Percentiles rank a stretch among this genome's conserved stretches.
Evolutionary conservation across 2,888 invertebrate genomes (phyloP).

Genomic region (Ophion ventricosus): DNA sequence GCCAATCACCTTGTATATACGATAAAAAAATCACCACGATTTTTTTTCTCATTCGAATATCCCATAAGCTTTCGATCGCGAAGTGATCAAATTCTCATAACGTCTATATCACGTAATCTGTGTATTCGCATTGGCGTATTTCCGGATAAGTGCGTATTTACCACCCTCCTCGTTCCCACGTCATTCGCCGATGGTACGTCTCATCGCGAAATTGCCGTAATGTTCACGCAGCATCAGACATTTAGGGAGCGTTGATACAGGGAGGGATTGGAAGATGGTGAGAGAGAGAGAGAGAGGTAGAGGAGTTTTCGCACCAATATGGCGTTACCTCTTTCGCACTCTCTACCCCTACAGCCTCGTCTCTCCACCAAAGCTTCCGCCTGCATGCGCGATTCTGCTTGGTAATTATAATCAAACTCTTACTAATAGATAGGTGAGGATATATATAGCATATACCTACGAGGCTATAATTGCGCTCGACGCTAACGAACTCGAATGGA

Average conservation of each 20-base stretch:
- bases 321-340: conserved; percentile 63
- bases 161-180: conserved; percentile 26
- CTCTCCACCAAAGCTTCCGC: conserved; percentile 20
- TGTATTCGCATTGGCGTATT: conserved; percentile 10
- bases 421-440: conserved; percentile 74
- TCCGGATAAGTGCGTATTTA: conserved; percentile 38
- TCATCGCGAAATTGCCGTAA: conserved; percentile 66
- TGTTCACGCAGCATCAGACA: conserved; percentile 68
- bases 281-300: conserved; percentile 29
- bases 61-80: neutral
- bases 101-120: neutral
- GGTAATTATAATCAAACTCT: conserved; percentile 78
- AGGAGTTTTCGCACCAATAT: conserved; percentile 64
- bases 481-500: conserved; percentile 79
- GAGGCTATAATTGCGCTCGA: conserved; percentile 73
- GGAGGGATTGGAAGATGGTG: conserved; percentile 15
- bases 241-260: neutral
- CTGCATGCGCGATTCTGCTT: conserved; percentile 54
- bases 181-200: conserved; percentile 20
- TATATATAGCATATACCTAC: conserved; percentile 57
- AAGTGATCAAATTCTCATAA: neutral
- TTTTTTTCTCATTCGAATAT: neutral
- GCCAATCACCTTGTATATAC: neutral
- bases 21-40: conserved; percentile 16
- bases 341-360: neutral